These are phyloP conservation scores for Apis florea DNA, from an alignment of 1,140 invertebrate genomes.

Conservation along the genomic window DNA sequence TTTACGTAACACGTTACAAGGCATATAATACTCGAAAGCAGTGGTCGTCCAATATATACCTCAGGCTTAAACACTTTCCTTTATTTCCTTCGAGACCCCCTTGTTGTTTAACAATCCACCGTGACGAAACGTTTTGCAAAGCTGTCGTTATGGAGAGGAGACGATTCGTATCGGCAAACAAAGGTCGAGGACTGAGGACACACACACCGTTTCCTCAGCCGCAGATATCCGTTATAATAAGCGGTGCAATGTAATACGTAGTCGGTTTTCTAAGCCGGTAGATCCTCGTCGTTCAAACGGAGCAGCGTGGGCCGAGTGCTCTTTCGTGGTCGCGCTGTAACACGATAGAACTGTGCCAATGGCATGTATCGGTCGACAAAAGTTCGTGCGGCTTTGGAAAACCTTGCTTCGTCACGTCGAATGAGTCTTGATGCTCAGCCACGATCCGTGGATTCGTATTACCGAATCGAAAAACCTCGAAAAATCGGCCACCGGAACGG, in stretches of 20 bases:
- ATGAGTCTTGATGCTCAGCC: conserved; percentile 34
- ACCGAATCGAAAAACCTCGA: conserved; percentile 16
- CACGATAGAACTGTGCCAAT: conserved; percentile 64
- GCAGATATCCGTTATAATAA: conserved; percentile 63
- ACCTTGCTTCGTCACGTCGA: conserved; percentile 29
- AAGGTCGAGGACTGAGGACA: not conserved
- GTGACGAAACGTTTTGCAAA: not conserved
- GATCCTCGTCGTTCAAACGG: conserved; percentile 10
- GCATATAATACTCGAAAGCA: not conserved
- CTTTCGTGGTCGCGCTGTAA: conserved; percentile 57
- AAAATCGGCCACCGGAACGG: not conserved
- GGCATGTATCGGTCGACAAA: conserved; percentile 28
- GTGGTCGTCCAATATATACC: not conserved
- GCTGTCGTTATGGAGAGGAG: not conserved
- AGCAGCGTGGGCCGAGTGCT: conserved; percentile 17
- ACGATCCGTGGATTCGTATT: conserved; percentile 43
- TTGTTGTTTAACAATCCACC: not conserved
- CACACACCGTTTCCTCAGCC: not conserved
- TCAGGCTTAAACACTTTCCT: not conserved
- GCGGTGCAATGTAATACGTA: conserved; percentile 54
- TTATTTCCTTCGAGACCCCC: not conserved
- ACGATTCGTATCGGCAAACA: not conserved
- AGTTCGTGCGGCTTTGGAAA: conserved; percentile 55
- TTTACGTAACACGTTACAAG: no score
- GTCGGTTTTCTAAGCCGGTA: conserved; percentile 33